Evolutionary conservation across 2,113 vertebrate species (phyloP), one percentile per base, ranked within the genome.

Genomic region (Anguilla rostrata): DNA sequence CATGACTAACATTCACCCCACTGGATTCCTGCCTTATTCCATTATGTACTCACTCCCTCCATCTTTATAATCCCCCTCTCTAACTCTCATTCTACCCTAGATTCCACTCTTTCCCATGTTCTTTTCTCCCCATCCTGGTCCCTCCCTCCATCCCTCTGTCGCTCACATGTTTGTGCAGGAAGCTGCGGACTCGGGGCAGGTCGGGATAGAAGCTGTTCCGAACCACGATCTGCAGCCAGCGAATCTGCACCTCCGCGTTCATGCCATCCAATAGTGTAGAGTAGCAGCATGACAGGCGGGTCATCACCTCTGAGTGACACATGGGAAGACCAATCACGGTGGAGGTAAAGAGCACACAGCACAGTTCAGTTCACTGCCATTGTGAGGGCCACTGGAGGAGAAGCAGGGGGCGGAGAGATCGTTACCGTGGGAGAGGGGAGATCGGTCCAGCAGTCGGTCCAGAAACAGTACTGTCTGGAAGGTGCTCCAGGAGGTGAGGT

Each of bases 401-500:
- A 26, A 41, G 41, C 6, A 46, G 39, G 22, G 11, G 49, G 43
- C 3, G 3, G 43, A 29, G 81, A 29, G 1, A n/a, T 2, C 2
- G 0, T 12, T 91, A 99, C 98, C 97, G 83, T 95, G 96, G 1
- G 95, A 92, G 85, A 99, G 93, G 0, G 97, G 98, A 0, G 97
- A 96, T 80, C 95, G 96, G 83, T 99, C 98, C 90, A 99, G 91
- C 87, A 99, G 95, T 87, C 97, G 95, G 94, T 99, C 98, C 89
- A 99, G 92, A 91, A 99, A 98, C n/a, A 99, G 97, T 6, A 98
- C 98, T 0, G 96, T 97, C 95, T 99, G 98, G 91, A 99, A 99
- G 83, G 97, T 98, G 93, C 94, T 97, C 98, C 98, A 99, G 85
- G 97, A 94, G 5, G 96, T 95, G 82, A 99, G 96, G 94, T 99